phyloP scores from a whole-genome alignment of 2,888 invertebrate genomes.

The Drosophila colorata region DNA sequence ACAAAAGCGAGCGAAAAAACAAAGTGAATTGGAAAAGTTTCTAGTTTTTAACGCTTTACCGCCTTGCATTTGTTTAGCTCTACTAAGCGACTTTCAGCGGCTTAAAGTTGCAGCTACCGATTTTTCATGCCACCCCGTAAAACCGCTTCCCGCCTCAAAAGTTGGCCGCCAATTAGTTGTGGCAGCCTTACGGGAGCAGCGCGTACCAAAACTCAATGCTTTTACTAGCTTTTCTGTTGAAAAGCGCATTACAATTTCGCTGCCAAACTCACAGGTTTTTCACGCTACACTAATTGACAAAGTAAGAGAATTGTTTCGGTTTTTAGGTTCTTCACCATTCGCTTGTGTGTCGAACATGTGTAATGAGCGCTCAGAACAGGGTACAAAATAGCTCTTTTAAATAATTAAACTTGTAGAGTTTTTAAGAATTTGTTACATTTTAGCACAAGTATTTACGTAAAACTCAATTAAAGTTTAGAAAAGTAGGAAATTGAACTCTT shows the following conservation, averaged over 20 bases:
- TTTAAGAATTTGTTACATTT: not conserved
- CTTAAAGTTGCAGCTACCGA: constrained; percentile 53
- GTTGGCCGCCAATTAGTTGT: constrained; percentile 67
- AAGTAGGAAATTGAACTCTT: no score
- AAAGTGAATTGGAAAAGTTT: constrained; percentile 76
- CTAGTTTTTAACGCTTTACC: constrained; percentile 74
- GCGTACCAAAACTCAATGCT: constrained; percentile 20
- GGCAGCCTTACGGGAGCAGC: constrained; percentile 19
- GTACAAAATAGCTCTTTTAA: not conserved
- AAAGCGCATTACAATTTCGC: constrained; percentile 45
- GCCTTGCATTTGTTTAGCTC: constrained; percentile 73
- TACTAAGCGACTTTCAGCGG: constrained; percentile 50
- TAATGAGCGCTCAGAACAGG: not conserved
- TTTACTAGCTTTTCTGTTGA: constrained; percentile 10
- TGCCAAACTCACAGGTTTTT: constrained; percentile 26
- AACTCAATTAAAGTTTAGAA: no score
- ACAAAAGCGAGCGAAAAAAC: constrained; percentile 30
- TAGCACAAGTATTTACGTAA: not conserved
- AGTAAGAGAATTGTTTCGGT: constrained; percentile 40
- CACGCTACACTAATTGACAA: constrained; percentile 50
- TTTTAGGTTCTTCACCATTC: not conserved
- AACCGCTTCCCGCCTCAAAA: constrained; percentile 27
- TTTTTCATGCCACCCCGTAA: constrained; percentile 4
- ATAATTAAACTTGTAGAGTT: not conserved
- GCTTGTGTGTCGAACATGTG: constrained; percentile 9